Conservation (phyloP, 2,797 vertebrate genomes). For the Aquila chrysaetos region DNA sequence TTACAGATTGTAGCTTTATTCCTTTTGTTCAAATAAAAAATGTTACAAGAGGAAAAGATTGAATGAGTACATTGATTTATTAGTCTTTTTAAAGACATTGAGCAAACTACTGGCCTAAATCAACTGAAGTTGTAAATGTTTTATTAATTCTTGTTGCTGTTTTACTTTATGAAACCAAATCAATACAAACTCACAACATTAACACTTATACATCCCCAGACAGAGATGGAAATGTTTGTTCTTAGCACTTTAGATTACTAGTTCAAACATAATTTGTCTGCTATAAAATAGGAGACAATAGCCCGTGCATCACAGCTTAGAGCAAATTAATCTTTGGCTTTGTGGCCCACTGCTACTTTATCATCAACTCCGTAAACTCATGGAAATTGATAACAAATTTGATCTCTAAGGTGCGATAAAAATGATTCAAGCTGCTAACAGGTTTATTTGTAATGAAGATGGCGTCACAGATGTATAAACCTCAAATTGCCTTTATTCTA, state of each 20-base stretch:
- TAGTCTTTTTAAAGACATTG: constrained; percentile 69
- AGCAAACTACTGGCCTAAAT: constrained; percentile 67
- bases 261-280: constrained; percentile 58
- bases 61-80: constrained; percentile 72
- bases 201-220: constrained; percentile 56
- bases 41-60: constrained; percentile 61
- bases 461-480: neutral
- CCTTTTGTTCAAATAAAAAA: constrained; percentile 71
- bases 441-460: constrained; percentile 21
- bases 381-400: constrained; percentile 52
- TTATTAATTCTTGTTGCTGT: constrained; percentile 74
- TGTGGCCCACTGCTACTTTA: constrained; percentile 34
- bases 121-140: constrained; percentile 71
- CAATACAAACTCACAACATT: constrained; percentile 64
- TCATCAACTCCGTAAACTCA: neutral
- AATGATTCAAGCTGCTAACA: neutral
- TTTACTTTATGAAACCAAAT: constrained; percentile 73
- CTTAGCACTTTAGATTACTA: constrained; percentile 37
- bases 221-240: constrained; percentile 58
- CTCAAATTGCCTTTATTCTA: neutral
- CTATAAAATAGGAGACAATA: constrained; percentile 56
- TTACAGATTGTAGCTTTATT: constrained; percentile 67
- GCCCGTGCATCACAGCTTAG: neutral
- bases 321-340: constrained; percentile 49
- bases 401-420: constrained; percentile 32